Percentiles rank a stretch among this genome's conserved stretches.
Evolutionary conservation across 2,797 vertebrate genomes (phyloP).

Genomic region (Danio albolineatus): DNA sequence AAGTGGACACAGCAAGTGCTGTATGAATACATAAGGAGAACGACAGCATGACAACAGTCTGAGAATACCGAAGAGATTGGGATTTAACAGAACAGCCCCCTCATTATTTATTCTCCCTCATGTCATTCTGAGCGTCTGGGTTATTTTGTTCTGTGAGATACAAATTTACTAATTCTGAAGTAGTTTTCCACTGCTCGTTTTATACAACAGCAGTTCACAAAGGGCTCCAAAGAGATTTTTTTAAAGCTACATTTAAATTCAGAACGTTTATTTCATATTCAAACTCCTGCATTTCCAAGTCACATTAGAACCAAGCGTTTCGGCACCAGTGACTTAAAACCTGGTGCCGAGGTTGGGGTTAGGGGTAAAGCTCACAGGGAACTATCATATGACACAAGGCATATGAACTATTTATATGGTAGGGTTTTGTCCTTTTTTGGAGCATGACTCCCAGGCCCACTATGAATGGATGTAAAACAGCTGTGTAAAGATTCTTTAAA

Average conservation of each 20-base stretch:
- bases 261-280: neutral
- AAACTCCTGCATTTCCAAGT: neutral
- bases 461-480: slow-evolving; percentile 3
- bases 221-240: neutral
- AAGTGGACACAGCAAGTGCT: neutral
- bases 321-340: neutral
- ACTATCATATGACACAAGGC: slow-evolving; percentile 24
- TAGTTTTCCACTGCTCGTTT: slow-evolving; percentile 9
- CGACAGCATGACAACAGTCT: neutral
- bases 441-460: neutral
- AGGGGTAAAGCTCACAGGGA: slow-evolving; percentile 3
- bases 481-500: neutral
- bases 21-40: too few species aligned
- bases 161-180: neutral
- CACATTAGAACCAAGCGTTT: neutral
- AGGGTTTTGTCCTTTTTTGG: slow-evolving; percentile 32
- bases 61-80: neutral
- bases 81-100: neutral
- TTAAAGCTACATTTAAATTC: neutral
- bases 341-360: slow-evolving; percentile 1
- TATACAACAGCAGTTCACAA: neutral
- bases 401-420: slow-evolving; percentile 20
- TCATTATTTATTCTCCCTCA: neutral
- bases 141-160: neutral
- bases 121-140: neutral